Evolutionary conservation across 2,888 invertebrate genomes (phyloP).

Genomic region (Diaphora mendica): DNA sequence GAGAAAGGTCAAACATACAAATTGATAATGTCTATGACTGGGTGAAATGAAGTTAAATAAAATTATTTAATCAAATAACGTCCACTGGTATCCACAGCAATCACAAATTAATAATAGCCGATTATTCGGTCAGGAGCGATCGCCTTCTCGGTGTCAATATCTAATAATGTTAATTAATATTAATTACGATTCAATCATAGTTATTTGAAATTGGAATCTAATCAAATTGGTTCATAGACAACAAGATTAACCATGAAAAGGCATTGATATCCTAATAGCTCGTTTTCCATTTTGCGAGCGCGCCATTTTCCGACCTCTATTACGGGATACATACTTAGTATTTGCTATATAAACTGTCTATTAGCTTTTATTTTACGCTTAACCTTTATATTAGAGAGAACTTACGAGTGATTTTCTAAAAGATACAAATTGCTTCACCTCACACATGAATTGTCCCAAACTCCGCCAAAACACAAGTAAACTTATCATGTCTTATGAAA

Average conservation of each 20-base stretch:
- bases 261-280: not conserved
- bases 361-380: not conserved
- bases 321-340: not conserved
- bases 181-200: not conserved
- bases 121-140: slow-evolving; percentile 47
- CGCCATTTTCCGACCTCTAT: not conserved
- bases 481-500: slow-evolving; percentile 11
- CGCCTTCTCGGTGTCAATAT: slow-evolving; percentile 44
- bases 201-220: slow-evolving; percentile 2
- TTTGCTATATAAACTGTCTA: not conserved
- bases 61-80: too few species aligned
- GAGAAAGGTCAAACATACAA: not conserved
- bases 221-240: not conserved
- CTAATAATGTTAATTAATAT: slow-evolving; percentile 43
- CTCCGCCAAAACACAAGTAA: slow-evolving; percentile 1
- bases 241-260: not conserved
- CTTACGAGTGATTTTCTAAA: not conserved
- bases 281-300: not conserved
- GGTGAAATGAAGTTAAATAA: too few species aligned
- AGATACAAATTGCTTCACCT: not conserved
- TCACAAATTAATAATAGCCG: slow-evolving; percentile 49
- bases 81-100: not conserved
- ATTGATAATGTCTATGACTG: not conserved
- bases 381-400: not conserved
- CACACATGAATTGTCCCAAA: not conserved